phyloP scores from a whole-genome alignment of 1,140 invertebrate species.

The Heliconius congener region DNA sequence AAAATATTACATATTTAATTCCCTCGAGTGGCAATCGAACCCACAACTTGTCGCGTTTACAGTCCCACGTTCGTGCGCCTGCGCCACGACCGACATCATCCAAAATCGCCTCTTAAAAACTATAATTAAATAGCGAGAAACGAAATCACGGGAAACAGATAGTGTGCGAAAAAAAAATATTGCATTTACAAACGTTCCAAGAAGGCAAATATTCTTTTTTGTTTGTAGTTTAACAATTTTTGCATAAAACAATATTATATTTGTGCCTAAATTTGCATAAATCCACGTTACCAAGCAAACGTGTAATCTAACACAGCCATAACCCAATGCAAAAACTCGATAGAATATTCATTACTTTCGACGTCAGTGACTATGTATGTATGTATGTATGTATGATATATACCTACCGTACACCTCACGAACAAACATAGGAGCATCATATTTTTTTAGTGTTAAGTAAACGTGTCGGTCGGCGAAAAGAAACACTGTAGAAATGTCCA shows the following conservation, averaged over 20 bases:
- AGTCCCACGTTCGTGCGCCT: no score
- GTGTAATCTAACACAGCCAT: conserved; percentile 17
- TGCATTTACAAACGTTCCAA: conserved; percentile 1
- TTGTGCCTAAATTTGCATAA: neutral
- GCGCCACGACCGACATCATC: no score
- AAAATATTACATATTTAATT: no score
- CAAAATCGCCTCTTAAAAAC: no score
- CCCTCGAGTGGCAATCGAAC: no score
- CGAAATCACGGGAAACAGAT: neutral
- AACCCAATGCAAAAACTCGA: conserved; percentile 22
- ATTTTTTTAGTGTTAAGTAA: conserved; percentile 38
- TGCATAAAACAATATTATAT: conserved; percentile 15
- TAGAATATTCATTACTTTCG: conserved; percentile 34
- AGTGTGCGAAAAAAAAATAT: conserved; percentile 30
- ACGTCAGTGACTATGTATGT: conserved; percentile 13
- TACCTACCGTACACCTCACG: conserved; percentile 17
- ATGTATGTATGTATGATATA: neutral
- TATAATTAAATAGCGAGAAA: no score
- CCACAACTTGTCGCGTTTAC: no score
- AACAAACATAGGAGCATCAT: conserved; percentile 29
- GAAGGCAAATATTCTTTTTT: neutral
- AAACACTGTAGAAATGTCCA: conserved; percentile 35
- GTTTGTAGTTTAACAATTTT: conserved; percentile 3
- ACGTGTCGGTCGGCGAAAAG: conserved; percentile 34
- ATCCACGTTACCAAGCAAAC: conserved; percentile 4